Percentiles rank a stretch among this genome's conserved stretches.
These are phyloP conservation scores for Pyrocephalus nanus DNA, from an alignment of 2,797 vertebrate genomes.

Conservation along the genomic window DNA sequence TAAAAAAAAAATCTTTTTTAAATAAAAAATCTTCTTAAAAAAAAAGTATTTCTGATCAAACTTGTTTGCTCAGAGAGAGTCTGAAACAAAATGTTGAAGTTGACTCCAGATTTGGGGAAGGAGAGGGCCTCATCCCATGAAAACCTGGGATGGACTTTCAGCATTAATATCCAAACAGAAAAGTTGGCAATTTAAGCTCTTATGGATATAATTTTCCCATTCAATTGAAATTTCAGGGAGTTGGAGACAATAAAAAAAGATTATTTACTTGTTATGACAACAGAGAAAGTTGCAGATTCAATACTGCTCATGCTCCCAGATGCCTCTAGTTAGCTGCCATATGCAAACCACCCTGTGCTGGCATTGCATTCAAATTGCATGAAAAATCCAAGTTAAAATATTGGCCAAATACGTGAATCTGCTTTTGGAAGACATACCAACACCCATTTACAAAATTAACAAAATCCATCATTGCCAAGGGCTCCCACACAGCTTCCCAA, in stretches of 20 bases:
- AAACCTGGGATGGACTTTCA: neutral
- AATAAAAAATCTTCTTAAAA: too few species aligned
- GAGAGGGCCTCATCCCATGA: neutral
- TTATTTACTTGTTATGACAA: constrained; percentile 39
- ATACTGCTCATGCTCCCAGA: neutral
- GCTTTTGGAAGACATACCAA: constrained; percentile 15
- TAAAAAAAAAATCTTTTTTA: too few species aligned
- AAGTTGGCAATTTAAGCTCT: neutral
- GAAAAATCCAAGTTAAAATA: constrained; percentile 23
- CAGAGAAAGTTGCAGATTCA: constrained; percentile 1
- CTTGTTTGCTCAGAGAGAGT: neutral
- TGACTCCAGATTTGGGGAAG: neutral
- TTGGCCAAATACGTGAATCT: neutral
- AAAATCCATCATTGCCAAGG: constrained; percentile 6
- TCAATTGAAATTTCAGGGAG: neutral
- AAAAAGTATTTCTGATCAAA: neutral
- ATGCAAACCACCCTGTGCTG: neutral
- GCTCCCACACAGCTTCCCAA: neutral
- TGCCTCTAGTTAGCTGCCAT: constrained; percentile 32
- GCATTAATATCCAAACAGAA: neutral
- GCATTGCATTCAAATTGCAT: neutral
- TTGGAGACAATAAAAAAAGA: neutral
- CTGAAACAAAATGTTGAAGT: neutral
- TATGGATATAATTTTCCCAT: neutral
- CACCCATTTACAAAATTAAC: constrained; percentile 43